A percentile compares a stretch with the other conserved stretches of the same genome.
These are phyloP conservation scores for Fragum sueziense DNA, from an alignment of 2,888 invertebrate species.

Conservation along the genomic window DNA sequence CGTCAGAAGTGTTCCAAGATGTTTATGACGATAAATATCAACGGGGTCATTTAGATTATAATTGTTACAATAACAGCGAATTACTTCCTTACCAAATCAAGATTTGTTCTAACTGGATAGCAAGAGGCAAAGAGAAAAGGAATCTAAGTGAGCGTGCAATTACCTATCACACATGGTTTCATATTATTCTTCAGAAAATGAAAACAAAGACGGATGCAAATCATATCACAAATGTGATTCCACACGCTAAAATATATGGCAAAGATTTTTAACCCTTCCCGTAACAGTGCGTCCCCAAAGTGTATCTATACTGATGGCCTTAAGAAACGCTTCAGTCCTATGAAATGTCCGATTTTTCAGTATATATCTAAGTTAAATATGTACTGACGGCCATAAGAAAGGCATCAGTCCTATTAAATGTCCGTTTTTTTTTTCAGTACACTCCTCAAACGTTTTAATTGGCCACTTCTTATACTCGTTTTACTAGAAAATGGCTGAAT, in stretches of 20 bases:
- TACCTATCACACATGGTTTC: slow-evolving; percentile 8
- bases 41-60: background rate
- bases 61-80: background rate
- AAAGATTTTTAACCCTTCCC: background rate
- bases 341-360: too few species aligned
- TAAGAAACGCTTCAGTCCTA: too few species aligned
- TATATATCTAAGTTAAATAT: too few species aligned
- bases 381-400: too few species aligned
- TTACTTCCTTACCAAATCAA: background rate
- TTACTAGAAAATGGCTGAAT: too few species aligned
- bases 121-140: slow-evolving; percentile 3
- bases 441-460: too few species aligned
- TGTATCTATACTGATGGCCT: too few species aligned
- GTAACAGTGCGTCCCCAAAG: too few species aligned
- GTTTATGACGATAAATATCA: background rate
- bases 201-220: background rate
- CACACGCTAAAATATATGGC: background rate
- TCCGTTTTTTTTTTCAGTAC: too few species aligned
- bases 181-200: background rate
- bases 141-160: background rate
- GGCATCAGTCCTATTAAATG: too few species aligned
- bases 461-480: too few species aligned
- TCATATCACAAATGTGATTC: background rate
- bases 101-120: background rate
- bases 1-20: background rate